phyloP scores from a whole-genome alignment of 30 jellyfish, hydroid and myxozoan species.

The Chrysaora quinquecirrha region DNA sequence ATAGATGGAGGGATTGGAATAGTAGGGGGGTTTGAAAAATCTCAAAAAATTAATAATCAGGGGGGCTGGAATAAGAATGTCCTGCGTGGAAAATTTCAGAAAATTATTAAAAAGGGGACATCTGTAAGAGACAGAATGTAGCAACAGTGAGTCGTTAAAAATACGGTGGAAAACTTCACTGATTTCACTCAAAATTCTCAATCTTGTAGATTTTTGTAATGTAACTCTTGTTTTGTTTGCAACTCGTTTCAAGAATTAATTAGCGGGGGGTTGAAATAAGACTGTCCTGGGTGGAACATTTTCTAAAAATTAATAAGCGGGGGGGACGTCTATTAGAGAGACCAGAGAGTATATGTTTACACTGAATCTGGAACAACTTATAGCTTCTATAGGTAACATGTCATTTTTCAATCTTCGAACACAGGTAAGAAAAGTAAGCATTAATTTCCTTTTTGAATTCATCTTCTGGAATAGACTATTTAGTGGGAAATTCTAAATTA shows the following conservation, averaged over 20 bases:
- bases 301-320: too few species aligned
- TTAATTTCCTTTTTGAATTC: not conserved
- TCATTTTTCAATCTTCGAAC: not conserved
- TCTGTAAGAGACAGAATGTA: not conserved
- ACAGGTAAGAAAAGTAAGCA: not conserved
- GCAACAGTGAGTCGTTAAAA: not conserved
- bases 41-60: too few species aligned
- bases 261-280: conserved; percentile 5
- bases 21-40: too few species aligned
- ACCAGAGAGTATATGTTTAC: not conserved
- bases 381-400: not conserved
- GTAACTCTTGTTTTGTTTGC: not conserved
- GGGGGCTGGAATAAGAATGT: too few species aligned
- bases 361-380: not conserved
- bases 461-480: not conserved
- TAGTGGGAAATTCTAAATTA: not conserved
- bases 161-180: not conserved
- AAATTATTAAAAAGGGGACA: not conserved
- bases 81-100: too few species aligned
- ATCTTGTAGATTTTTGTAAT: too few species aligned
- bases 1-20: not conserved
- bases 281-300: too few species aligned
- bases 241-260: not conserved
- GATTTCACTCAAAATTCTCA: not conserved
- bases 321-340: too few species aligned